Base-by-base conservation (phyloP, 2,888 invertebrate genomes). In the Agonopterix heracliana region DNA sequence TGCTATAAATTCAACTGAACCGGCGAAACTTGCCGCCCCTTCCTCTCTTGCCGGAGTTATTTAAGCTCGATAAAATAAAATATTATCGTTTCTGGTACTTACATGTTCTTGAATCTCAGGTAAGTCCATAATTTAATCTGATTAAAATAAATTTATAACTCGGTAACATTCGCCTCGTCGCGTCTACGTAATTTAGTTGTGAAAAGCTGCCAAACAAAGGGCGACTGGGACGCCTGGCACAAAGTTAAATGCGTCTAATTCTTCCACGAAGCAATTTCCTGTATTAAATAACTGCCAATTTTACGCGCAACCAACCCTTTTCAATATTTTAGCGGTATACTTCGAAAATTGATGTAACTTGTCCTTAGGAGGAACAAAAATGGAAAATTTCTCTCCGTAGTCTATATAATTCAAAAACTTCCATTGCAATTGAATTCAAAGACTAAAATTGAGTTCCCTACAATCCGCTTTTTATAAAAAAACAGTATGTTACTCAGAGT, bases 1-100 rank as follows among this genome's bases (percentile, higher is more conserved):
- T 68, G 84, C 86, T 79, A 86, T 88, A 88, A 87, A 88, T 88
- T 79, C 71, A 69, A 66, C 66, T 63, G 71, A 78, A 78, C 74
- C 74, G 71, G 70, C 68, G 61, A 77, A 86, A 83, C 81, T 85
- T 81, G 68, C 77, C 76, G 77, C 75, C 78, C 26, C 68, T 68
- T 63, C 72, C 66, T 74, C 81, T 81, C 82, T 80, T 81, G 83
- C 74, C 67, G 57, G 62, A 61, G 76, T 80, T 80, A 84, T 84
- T 80, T 81, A 75, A 80, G 80, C 78, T 75, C 77, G 83, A 86
- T 87, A 83, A 83, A 85, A 85, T 85, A 83, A 83, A 85, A 85
- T 83, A 81, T 78, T 73, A 78, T 76, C 74, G 68, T 64, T 67
- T 62, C 61, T 67, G 74, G 71, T 70, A 71, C 66, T 72, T 74